Evolutionary conservation across 2,888 invertebrate genomes (phyloP), one percentile per base, ranked within the genome.

Genomic region (Unio delphinus): DNA sequence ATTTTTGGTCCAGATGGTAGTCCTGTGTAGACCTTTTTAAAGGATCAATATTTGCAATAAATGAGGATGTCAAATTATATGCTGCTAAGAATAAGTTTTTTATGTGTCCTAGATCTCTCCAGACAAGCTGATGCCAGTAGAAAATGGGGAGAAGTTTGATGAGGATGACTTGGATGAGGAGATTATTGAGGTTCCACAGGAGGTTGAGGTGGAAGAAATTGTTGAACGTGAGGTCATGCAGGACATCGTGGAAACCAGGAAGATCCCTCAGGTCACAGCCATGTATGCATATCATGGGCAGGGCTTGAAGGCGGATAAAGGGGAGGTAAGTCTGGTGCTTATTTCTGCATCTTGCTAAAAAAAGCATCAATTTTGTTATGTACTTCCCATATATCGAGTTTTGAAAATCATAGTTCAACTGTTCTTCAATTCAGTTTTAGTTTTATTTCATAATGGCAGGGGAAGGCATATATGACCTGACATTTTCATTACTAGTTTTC

Each of bases 131-230:
- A 82, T 84, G 66, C 84, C 85, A 26, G 78, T 85, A 58, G 86
- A 86, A 67, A 85, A 85, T 69, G 83, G 83, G 1, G 81, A 83
- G 55, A 71, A 81, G 60, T 84, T 83, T 60, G 80, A 73, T 20
- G 85, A 86, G 59, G 83, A 84, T 28, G 87, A 85, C n/a, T 86
- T 82, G 69, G 89, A 95, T 80, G 94, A 95, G 87, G 93, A 94
- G 93, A 80, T 86, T 3, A 92, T 95, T 0, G 92, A 96, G 74
- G 94, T 97, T 17, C 96, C 97, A 11, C 95, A 95, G 64, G 97
- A 98, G 84, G 94, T 96, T 20, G 96, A 95, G 94, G 97, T 96
- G 83, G 97, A 98, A 84, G 96, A 96, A 87, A 93, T 95, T 8
- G 71, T 78, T 28, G 96, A 97, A 88, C 92, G 94, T 61, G 92